phyloP scores from a whole-genome alignment of 2,797 vertebrate species.

The Enteromius unitaeniatus region DNA sequence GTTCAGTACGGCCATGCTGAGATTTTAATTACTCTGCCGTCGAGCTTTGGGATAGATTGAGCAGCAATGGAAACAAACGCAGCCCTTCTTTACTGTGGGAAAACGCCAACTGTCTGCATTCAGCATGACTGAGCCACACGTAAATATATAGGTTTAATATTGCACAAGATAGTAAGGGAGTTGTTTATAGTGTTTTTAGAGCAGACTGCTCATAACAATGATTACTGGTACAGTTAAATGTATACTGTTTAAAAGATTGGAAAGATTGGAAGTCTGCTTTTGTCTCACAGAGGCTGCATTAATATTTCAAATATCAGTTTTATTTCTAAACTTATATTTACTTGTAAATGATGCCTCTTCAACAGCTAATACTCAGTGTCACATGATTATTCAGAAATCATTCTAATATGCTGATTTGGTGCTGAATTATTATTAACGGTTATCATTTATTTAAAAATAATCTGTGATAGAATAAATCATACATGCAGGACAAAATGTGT shows the following conservation, averaged over 20 bases:
- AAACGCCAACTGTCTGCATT: conserved; percentile 18
- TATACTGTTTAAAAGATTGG: no score
- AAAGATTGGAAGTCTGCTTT: neutral
- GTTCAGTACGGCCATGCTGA: conserved; percentile 58
- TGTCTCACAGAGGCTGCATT: neutral
- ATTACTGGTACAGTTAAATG: neutral
- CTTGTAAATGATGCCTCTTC: neutral
- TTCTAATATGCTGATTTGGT: neutral
- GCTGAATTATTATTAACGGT: no score
- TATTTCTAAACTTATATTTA: neutral
- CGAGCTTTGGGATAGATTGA: conserved; percentile 52
- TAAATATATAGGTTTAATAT: conserved; percentile 9
- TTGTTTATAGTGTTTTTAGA: conserved; percentile 2
- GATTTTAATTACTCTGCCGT: conserved; percentile 63
- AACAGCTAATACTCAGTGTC: neutral
- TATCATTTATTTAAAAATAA: no score
- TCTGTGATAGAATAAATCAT: neutral
- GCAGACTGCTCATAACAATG: conserved; percentile 1
- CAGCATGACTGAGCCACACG: neutral
- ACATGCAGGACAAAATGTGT: neutral
- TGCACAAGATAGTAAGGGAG: neutral
- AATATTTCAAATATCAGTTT: neutral
- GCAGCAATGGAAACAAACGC: conserved; percentile 57
- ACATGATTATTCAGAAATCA: neutral
- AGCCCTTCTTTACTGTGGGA: conserved; percentile 42